Conservation (phyloP, 2,113 vertebrate genomes). For the Neogobius melanostomus region DNA sequence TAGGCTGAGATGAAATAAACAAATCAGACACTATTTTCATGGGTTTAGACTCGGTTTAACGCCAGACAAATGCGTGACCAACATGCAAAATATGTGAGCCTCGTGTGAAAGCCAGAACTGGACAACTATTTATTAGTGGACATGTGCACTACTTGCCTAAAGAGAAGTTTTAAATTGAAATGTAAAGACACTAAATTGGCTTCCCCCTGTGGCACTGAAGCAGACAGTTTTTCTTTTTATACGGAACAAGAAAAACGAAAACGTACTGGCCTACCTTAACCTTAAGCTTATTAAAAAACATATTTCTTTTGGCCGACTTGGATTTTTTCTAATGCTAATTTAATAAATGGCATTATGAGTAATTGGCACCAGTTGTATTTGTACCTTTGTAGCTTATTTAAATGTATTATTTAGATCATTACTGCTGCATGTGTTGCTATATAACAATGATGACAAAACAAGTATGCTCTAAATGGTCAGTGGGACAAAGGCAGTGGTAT, state of each 20-base stretch:
- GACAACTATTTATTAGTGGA: slow-evolving; percentile 62
- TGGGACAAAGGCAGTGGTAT: no score
- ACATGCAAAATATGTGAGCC: slow-evolving; percentile 52
- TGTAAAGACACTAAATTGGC: slow-evolving; percentile 45
- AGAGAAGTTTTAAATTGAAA: slow-evolving; percentile 26
- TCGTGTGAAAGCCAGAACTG: slow-evolving; percentile 59
- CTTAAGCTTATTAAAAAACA: background rate
- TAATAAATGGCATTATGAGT: slow-evolving; percentile 38
- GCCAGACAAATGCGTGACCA: slow-evolving; percentile 30
- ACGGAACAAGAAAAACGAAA: no score
- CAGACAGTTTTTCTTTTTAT: no score
- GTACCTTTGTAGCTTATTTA: background rate
- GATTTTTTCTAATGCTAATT: background rate
- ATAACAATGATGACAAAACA: no score
- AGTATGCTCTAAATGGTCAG: no score
- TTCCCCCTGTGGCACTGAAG: no score
- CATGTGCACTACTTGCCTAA: slow-evolving; percentile 41
- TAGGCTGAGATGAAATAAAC: slow-evolving; percentile 43
- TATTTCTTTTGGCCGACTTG: background rate
- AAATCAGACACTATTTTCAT: slow-evolving; percentile 34
- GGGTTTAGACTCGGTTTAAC: slow-evolving; percentile 35
- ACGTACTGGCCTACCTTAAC: no score
- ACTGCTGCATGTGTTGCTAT: no score
- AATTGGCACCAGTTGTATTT: slow-evolving; percentile 14
- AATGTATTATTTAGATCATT: no score